Percentiles rank a stretch among this genome's conserved stretches.
phyloP scores from a whole-genome alignment of 92 coral and sea anemone genomes.

The Phymanthus crucifer region DNA sequence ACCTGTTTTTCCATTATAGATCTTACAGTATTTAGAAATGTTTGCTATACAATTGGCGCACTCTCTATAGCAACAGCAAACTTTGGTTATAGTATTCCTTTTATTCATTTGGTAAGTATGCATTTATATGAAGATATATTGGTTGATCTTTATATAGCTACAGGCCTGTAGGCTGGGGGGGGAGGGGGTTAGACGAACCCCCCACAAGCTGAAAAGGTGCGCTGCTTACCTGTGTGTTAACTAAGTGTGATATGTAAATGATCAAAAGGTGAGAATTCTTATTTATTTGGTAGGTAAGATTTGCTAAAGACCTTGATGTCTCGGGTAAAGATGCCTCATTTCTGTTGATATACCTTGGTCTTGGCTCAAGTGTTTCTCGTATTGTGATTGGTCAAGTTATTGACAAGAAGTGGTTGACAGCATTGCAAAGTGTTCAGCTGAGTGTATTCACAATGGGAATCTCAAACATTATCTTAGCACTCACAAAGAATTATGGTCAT shows the following conservation, averaged over 20 bases:
- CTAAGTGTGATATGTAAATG: too few relatives aligned
- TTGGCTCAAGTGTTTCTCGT: constrained; percentile 19
- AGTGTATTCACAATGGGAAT: constrained; percentile 1
- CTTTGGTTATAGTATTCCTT: constrained; percentile 34
- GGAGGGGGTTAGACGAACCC: neutral
- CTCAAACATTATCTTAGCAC: neutral
- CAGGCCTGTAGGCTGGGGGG: neutral
- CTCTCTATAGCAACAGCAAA: neutral
- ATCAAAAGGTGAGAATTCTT: too few relatives aligned
- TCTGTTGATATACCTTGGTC: constrained; percentile 29
- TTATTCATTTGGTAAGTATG: constrained; percentile 27
- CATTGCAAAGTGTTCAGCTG: constrained; percentile 14
- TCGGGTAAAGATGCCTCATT: constrained; percentile 35
- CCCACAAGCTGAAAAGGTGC: too few relatives aligned
- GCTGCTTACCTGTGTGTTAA: too few relatives aligned
- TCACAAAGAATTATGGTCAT: constrained; percentile 11
- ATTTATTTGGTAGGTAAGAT: neutral
- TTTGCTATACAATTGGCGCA: constrained; percentile 19
- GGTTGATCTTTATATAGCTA: neutral
- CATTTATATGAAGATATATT: too few relatives aligned
- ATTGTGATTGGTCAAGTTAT: constrained; percentile 5
- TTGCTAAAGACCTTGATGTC: constrained; percentile 29
- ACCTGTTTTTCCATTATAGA: neutral
- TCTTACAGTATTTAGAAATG: neutral
- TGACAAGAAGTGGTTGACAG: constrained; percentile 28